Base-by-base conservation (phyloP, 2,797 vertebrate genomes). In the Mus caroli region DNA sequence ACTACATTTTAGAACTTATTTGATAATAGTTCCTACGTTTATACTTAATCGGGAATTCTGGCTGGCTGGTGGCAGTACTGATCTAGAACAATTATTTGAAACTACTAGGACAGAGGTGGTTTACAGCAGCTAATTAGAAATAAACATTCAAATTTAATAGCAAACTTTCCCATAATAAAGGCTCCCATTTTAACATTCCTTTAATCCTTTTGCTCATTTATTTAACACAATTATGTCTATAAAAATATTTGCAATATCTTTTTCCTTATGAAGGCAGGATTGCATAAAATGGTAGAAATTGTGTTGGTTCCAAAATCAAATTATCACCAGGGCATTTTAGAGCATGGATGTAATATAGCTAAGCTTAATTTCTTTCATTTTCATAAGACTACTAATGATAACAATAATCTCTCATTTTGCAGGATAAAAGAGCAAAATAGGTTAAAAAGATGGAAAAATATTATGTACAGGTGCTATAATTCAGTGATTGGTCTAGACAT, bases 191-290 rank as follows among this genome's bases (percentile, higher is more conserved):
- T 83, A 69, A 83, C 14, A 67, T 62, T 37, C 5, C 28, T 2
- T 71, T 85, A 26, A 31, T 73, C 22, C 87, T 3, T 90, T 75
- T 34, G 52, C 26, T 56, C 54, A 7, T 83, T 82, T 54, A 37
- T 69, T 90, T 54, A 54, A 56, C 3, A 62, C 37, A 91, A 13
- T 64, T 79, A 20, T 73, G 0, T 88, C 19, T 67, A 34, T 56
- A 7, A 96, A 92, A 91, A 88, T 91, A 69, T 69, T 92, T 91
- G 5, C 0, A 80, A 56, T 92, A 58, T 78, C 22, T 90, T 97
- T 83, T 11, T 92, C 4, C 37, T 82, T 40, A 64, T 90, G 71
- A 88, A 78, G 1, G 75, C 50, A 85, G 19, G 43, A 84, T 43
- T 90, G 40, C 86, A 31, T 80, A 93, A 75, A 17, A 80, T 83